These are phyloP conservation scores for Mus pahari DNA, from an alignment of 2,113 vertebrate genomes.

Conservation along the genomic window DNA sequence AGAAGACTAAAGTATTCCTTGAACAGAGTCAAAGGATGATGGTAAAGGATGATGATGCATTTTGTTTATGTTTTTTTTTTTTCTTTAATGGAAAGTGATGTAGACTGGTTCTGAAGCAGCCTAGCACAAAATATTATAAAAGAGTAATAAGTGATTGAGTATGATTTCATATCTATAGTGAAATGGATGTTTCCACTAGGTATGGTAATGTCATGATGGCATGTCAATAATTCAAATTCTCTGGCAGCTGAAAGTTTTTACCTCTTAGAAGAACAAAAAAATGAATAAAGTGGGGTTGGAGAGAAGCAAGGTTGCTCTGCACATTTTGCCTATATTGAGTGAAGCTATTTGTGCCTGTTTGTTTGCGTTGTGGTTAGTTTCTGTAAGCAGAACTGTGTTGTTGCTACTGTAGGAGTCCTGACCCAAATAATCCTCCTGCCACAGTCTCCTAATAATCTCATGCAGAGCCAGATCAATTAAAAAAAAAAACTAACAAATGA, in stretches of 20 bases:
- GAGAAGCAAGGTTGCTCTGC: neutral
- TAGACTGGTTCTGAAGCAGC: neutral
- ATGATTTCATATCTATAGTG: neutral
- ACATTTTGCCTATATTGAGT: neutral
- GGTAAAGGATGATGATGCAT: too few species aligned
- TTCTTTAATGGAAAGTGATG: neutral
- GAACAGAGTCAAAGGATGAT: neutral
- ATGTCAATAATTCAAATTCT: neutral
- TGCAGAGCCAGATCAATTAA: neutral
- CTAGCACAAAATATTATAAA: neutral
- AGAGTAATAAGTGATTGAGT: neutral
- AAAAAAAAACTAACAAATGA: neutral
- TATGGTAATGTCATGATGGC: neutral
- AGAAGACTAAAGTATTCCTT: neutral
- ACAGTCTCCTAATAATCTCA: neutral
- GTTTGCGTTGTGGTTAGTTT: too few species aligned
- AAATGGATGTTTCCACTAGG: neutral
- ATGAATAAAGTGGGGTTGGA: neutral
- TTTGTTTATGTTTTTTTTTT: neutral
- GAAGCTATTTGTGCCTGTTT: neutral
- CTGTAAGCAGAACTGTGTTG: neutral
- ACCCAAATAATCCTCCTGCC: too few species aligned
- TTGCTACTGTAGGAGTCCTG: neutral
- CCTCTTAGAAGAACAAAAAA: neutral
- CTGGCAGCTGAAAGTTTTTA: neutral